Conservation (phyloP, 2,113 vertebrate species). For the Lontra canadensis region DNA sequence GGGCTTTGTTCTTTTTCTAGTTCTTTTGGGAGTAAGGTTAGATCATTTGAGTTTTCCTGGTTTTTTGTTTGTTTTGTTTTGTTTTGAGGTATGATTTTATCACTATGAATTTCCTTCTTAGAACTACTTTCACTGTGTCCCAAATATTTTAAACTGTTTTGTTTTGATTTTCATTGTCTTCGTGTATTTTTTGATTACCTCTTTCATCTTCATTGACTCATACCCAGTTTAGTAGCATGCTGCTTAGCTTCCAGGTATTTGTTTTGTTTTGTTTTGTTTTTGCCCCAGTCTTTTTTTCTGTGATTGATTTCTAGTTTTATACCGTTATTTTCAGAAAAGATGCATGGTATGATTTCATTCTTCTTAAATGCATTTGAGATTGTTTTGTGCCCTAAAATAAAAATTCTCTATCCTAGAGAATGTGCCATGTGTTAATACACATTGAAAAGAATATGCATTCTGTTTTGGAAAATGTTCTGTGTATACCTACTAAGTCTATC, state of each 20-base stretch:
- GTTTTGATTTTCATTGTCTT: neutral
- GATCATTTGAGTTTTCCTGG: neutral
- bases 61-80: neutral
- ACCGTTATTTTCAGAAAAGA: neutral
- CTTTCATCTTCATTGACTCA: neutral
- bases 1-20: neutral
- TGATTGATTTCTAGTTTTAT: neutral
- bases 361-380: neutral
- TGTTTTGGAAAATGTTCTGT: neutral
- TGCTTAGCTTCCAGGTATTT: neutral
- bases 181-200: neutral
- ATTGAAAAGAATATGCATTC: neutral
- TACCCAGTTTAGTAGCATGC: neutral
- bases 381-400: neutral
- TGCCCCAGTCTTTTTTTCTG: neutral
- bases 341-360: neutral
- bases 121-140: neutral
- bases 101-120: neutral
- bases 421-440: neutral
- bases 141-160: neutral
- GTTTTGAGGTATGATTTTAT: neutral
- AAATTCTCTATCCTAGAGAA: neutral
- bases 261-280: too few species aligned
- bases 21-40: neutral
- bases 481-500: neutral